Conservation (phyloP, 2,113 vertebrate genomes). For the Ceratotherium simum region DNA sequence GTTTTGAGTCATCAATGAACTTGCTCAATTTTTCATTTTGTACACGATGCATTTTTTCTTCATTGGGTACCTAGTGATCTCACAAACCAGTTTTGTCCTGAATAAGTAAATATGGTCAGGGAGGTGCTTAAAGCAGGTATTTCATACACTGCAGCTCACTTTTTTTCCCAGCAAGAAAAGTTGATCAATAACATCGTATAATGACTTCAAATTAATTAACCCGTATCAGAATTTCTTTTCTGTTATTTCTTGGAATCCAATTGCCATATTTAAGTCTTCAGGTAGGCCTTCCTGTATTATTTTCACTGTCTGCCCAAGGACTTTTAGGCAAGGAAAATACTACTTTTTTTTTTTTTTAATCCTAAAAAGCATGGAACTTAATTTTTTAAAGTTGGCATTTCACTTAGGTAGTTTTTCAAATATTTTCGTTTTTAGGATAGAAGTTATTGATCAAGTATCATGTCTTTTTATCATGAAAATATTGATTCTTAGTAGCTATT, state of each 20-base stretch:
- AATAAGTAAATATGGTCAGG: background rate
- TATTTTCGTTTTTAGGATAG: constrained; percentile 6
- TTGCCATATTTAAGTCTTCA: background rate
- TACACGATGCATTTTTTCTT: background rate
- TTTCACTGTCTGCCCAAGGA: background rate
- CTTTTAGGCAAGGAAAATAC: background rate
- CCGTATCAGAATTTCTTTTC: background rate
- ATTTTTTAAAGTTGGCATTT: constrained; percentile 44
- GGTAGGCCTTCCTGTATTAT: background rate
- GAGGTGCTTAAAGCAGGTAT: background rate
- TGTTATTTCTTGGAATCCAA: background rate
- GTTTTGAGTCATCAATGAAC: background rate
- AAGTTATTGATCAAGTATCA: background rate
- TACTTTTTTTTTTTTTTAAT: background rate
- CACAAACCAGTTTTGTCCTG: background rate
- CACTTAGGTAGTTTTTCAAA: background rate
- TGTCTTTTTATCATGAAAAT: background rate
- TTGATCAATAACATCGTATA: background rate
- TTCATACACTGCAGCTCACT: background rate
- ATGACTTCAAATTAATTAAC: background rate
- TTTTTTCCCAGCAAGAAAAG: background rate
- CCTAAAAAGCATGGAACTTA: background rate
- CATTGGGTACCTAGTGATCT: background rate
- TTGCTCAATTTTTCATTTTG: background rate
- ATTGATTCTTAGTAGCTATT: background rate